Conservation (phyloP, 2,113 vertebrate species). For the Amphiprion percula region DNA sequence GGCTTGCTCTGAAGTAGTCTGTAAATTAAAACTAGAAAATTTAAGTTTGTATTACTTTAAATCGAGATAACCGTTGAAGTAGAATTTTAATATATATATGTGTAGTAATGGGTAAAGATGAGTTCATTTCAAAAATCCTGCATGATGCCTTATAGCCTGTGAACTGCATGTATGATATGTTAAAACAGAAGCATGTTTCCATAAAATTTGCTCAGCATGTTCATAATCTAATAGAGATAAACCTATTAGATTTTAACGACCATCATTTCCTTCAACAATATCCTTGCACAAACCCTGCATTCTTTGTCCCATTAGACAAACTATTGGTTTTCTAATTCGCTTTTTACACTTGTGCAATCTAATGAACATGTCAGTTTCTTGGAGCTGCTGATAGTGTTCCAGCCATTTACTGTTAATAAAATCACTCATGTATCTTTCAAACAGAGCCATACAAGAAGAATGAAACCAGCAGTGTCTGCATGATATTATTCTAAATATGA, state of each 20-base stretch:
- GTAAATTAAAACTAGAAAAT: too few species aligned
- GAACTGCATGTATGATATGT: not conserved
- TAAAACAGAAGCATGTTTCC: not conserved
- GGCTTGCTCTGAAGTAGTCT: too few species aligned
- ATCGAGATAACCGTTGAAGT: too few species aligned
- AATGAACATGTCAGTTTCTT: slow-evolving; percentile 13
- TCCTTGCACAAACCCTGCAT: not conserved
- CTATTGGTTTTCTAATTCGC: not conserved
- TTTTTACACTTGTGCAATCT: not conserved
- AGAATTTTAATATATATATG: too few species aligned
- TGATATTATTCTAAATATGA: slow-evolving; percentile 14
- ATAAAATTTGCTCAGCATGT: not conserved
- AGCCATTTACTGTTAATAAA: slow-evolving; percentile 5
- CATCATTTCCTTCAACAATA: not conserved
- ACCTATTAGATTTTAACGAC: not conserved
- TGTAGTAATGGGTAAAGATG: too few species aligned
- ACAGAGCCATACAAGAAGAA: slow-evolving; percentile 17
- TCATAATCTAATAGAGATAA: not conserved
- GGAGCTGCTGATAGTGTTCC: not conserved
- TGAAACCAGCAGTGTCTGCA: slow-evolving; percentile 4
- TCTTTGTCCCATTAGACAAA: not conserved
- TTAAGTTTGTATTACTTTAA: too few species aligned
- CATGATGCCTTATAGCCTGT: too few species aligned
- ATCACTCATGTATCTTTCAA: slow-evolving; percentile 20
- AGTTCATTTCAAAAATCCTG: too few species aligned